phyloP scores from a whole-genome alignment of 1,140 invertebrate genomes.

The Drosophila sproati region DNA sequence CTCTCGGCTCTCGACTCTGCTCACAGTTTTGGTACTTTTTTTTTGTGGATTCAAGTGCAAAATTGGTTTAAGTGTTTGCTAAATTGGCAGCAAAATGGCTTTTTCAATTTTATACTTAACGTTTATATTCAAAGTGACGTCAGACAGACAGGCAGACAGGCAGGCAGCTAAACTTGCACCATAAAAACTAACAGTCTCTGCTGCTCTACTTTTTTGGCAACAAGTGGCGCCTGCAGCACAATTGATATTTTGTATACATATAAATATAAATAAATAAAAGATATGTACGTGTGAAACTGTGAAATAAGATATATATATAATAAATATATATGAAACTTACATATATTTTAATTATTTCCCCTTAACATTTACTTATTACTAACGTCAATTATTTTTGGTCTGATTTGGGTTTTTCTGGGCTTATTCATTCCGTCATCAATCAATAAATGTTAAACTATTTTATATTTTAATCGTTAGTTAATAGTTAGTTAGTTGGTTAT shows the following conservation, averaged over 20 bases:
- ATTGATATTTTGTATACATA: slow-evolving; percentile 43
- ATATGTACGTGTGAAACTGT: no score
- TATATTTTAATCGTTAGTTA: no score
- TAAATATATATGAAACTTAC: no score
- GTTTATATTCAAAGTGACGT: slow-evolving; percentile 69
- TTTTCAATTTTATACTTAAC: slow-evolving; percentile 83
- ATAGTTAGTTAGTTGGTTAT: no score
- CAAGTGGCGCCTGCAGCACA: slow-evolving; percentile 42
- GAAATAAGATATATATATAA: background rate
- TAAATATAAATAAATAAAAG: background rate
- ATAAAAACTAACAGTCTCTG: slow-evolving; percentile 68
- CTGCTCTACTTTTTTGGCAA: slow-evolving; percentile 46
- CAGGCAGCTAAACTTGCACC: slow-evolving; percentile 40
- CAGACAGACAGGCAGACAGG: slow-evolving; percentile 10
- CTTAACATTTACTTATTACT: no score
- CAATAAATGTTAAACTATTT: no score
- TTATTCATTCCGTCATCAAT: no score
- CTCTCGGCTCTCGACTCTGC: slow-evolving; percentile 10
- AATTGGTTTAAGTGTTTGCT: slow-evolving; percentile 85
- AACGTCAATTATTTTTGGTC: no score
- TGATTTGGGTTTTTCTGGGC: no score
- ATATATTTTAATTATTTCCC: no score
- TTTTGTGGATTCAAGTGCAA: slow-evolving; percentile 83
- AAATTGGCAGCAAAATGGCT: slow-evolving; percentile 85
- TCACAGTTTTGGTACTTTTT: slow-evolving; percentile 25